Conservation (phyloP, 2,113 vertebrate genomes). For the Hippocampus barbouri region DNA sequence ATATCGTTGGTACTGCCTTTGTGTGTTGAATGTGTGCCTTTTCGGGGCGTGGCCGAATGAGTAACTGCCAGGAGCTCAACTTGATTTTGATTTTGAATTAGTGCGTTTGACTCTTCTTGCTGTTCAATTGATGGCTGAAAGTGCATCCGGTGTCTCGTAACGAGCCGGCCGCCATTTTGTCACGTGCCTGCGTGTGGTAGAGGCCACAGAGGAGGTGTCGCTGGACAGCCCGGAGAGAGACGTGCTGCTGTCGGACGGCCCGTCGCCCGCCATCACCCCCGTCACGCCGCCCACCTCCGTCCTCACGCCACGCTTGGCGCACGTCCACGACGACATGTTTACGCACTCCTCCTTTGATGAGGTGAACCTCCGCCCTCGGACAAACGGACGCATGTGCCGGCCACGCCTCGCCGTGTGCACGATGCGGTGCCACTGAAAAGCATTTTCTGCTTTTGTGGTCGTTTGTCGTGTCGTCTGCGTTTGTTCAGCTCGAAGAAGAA, state of each 20-base stretch:
- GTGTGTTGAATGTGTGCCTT: too few species aligned
- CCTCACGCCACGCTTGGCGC: conserved; percentile 80
- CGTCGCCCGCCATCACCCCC: conserved; percentile 89
- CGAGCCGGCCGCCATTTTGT: background rate
- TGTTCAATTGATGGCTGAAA: too few species aligned
- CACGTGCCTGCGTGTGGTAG: conserved; percentile 55
- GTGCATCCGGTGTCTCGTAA: background rate
- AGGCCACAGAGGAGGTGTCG: conserved; percentile 95
- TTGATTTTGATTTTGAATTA: background rate
- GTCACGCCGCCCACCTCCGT: conserved; percentile 85
- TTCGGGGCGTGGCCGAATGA: too few species aligned
- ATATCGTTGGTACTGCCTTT: too few species aligned
- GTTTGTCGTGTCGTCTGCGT: background rate
- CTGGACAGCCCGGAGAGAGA: conserved; percentile 93
- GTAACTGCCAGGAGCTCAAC: too few species aligned
- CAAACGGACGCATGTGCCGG: background rate
- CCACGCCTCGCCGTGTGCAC: background rate
- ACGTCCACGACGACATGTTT: conserved; percentile 81
- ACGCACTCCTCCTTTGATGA: conserved; percentile 85
- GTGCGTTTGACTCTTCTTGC: background rate
- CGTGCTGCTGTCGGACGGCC: conserved; percentile 85
- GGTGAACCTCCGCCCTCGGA: conserved; percentile 57
- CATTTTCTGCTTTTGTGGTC: background rate
- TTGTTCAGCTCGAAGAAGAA: conserved; percentile 79
- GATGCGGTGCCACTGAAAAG: background rate